Percentiles rank a stretch among this genome's conserved stretches.
Conservation (phyloP, 2,888 invertebrate species). For the Siphlonurus alternatus region DNA sequence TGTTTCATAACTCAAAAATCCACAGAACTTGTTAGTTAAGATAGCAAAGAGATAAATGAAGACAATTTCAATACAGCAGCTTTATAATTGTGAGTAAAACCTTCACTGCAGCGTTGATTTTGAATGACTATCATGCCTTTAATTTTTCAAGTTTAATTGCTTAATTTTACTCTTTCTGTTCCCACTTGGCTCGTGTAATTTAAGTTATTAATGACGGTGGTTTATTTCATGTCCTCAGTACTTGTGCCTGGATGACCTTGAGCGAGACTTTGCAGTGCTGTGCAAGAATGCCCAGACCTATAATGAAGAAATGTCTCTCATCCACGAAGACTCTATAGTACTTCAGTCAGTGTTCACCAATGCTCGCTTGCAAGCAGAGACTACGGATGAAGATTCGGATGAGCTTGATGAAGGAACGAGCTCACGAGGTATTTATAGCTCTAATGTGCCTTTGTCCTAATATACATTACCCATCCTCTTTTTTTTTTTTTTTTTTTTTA, state of each 20-base stretch:
- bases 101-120: no score
- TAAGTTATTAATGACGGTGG: background rate
- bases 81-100: no score
- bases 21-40: no score
- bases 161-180: no score
- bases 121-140: no score
- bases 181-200: background rate
- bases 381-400: slow-evolving; percentile 6
- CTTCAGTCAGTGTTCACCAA: slow-evolving; percentile 25
- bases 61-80: no score
- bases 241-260: slow-evolving; percentile 15
- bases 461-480: no score
- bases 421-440: background rate
- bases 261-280: slow-evolving; percentile 34
- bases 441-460: no score
- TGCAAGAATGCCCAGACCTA: slow-evolving; percentile 41
- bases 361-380: slow-evolving; percentile 15
- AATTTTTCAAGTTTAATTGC: no score
- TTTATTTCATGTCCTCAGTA: slow-evolving; percentile 9
- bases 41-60: no score
- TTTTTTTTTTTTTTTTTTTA: no score
- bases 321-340: slow-evolving; percentile 39
- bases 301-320: slow-evolving; percentile 37
- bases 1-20: no score
- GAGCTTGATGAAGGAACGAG: background rate